Evolutionary conservation across 2,797 vertebrate species (phyloP).

Genomic region (Helicolenus hilgendorfi): DNA sequence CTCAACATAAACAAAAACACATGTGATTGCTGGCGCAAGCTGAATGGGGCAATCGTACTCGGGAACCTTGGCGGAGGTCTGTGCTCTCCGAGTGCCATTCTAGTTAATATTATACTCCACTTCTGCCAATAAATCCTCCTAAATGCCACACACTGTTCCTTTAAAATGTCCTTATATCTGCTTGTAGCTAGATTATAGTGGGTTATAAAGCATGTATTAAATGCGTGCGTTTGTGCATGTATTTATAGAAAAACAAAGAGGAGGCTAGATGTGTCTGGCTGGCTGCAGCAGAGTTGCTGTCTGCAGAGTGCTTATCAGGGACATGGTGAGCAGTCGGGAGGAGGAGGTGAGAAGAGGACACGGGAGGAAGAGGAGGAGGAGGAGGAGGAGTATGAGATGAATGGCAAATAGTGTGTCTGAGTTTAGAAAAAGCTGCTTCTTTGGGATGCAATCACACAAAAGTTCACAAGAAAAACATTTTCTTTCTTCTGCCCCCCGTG

Average conservation of each 20-base stretch:
- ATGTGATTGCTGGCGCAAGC: too few species aligned
- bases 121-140: too few species aligned
- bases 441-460: background rate
- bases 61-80: too few species aligned
- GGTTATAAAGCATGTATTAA: background rate
- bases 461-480: conserved; percentile 14
- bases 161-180: background rate
- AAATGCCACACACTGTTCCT: rapidly evolving
- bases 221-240: background rate
- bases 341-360: background rate
- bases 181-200: background rate
- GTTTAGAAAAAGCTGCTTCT: conserved; percentile 22
- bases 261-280: conserved; percentile 45
- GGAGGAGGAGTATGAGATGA: conserved; percentile 40
- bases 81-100: too few species aligned
- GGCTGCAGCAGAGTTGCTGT: conserved; percentile 44
- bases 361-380: background rate
- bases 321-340: conserved; percentile 11
- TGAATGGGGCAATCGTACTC: too few species aligned
- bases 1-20: too few species aligned
- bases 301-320: conserved; percentile 62
- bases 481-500: background rate
- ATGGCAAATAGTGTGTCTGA: conserved; percentile 50
- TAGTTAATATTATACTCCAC: too few species aligned
- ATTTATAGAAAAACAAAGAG: conserved; percentile 7